Base-by-base conservation (phyloP, 92 coral and sea anemone genomes). In the Parazoanthus darwini region DNA sequence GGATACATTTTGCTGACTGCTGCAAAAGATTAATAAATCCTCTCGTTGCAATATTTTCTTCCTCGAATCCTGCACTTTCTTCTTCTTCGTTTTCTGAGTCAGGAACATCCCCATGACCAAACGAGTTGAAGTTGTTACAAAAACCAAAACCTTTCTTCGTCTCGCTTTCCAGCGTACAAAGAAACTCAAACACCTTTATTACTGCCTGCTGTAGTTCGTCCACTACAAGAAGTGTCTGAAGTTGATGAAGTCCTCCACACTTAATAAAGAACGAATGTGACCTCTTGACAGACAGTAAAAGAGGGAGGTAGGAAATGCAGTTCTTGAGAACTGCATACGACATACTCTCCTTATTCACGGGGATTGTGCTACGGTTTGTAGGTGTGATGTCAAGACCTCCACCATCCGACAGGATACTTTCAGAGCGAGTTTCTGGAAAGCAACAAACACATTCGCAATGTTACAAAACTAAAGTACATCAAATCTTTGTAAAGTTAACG, bases 201-300 rank as follows among this genome's bases (percentile, higher is more conserved):
- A 95, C 96, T 54, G 92, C 91, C 71, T 93, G 89, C 78, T 93
- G 98, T 42, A 95, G 91, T 56, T 93, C 94, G 23, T 86, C 88
- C 75, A 93, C 89, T 0, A 90, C 90, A 75, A 95, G 89, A 88
- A 95, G 92, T 33, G 84, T 29, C 78, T 92, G 90, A 56, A 95
- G 86, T 88, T 95, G 93, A 59, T 82, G 94, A 85, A 95, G 86
- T 46, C 98, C 98, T 39, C 98, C 98, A 66, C 98, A 95, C 88
- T 80, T 85, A 10, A 93, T 89, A 82, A 95, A 95, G 85, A 95
- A 91, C 51, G 80, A 36, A 23, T 93, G 94, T 8, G 98, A 93
- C 15, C 51, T 58, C 70, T 89, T 82, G 54, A 91, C 89, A 39
- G 82, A 82, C 18, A 95, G 94, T 48, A 91, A 94, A 10, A 86